Percentiles rank a stretch among this genome's conserved stretches.
Evolutionary conservation across 2,113 vertebrate genomes (phyloP).

Genomic region (Sinocyclocheilus maitianheensis): DNA sequence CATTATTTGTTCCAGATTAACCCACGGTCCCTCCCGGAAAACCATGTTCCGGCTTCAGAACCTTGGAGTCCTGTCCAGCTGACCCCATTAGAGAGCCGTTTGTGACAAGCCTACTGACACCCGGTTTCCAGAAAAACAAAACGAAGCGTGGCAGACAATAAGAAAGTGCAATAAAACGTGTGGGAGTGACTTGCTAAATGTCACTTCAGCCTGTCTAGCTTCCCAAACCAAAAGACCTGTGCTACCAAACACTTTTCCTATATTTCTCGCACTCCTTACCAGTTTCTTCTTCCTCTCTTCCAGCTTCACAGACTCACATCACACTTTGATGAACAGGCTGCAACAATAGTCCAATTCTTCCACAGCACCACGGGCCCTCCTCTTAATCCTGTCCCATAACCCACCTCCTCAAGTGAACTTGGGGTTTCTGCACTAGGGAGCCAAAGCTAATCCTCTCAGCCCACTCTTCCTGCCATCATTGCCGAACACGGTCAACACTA

Average conservation of each 20-base stretch:
- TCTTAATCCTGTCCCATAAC: slow-evolving; percentile 61
- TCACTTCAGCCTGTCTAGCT: slow-evolving; percentile 21
- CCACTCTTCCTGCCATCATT: slow-evolving; percentile 9
- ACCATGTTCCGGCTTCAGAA: slow-evolving; percentile 32
- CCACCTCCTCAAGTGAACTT: slow-evolving; percentile 63
- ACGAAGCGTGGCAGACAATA: slow-evolving; percentile 21
- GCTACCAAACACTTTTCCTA: not conserved
- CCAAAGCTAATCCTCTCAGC: slow-evolving; percentile 2
- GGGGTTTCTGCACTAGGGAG: slow-evolving; percentile 52
- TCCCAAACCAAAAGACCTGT: not conserved
- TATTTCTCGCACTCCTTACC: not conserved
- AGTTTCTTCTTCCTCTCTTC: slow-evolving; percentile 43
- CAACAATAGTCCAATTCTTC: slow-evolving; percentile 71
- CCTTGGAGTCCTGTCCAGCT: slow-evolving; percentile 25
- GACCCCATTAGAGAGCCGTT: slow-evolving; percentile 30
- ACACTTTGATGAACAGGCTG: slow-evolving; percentile 66
- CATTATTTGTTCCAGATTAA: slow-evolving; percentile 34
- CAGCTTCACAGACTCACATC: slow-evolving; percentile 56
- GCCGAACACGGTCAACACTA: slow-evolving; percentile 24
- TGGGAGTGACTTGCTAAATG: not conserved
- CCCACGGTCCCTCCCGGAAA: slow-evolving; percentile 37
- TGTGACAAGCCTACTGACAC: not conserved
- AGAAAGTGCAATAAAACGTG: not conserved
- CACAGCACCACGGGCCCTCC: slow-evolving; percentile 49
- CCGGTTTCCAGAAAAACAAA: slow-evolving; percentile 1